Evolutionary conservation across 2,888 invertebrate species (phyloP).

Genomic region (Agrochola litura): DNA sequence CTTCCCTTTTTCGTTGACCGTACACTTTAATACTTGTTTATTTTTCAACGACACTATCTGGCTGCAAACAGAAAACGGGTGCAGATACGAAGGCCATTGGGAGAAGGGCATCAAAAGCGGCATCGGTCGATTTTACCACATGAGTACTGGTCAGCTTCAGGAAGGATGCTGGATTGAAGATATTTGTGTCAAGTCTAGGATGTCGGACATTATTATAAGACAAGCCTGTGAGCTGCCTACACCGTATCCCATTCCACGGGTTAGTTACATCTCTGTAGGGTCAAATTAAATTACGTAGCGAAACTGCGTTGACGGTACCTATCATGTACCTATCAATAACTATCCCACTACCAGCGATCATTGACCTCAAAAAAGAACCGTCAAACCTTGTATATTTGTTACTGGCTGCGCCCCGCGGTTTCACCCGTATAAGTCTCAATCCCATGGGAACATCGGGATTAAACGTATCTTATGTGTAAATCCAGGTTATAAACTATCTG

Average conservation of each 20-base stretch:
- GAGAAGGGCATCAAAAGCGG: conserved; percentile 90
- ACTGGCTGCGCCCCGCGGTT: no score
- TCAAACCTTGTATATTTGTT: neutral
- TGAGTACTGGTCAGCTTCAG: conserved; percentile 92
- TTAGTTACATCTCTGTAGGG: conserved; percentile 63
- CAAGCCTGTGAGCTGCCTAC: conserved; percentile 90
- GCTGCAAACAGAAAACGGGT: conserved; percentile 86
- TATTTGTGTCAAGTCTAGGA: conserved; percentile 88
- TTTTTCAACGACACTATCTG: conserved; percentile 25
- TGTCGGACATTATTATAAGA: conserved; percentile 91
- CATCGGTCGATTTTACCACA: conserved; percentile 91
- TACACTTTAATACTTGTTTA: conserved; percentile 34
- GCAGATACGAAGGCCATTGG: conserved; percentile 93
- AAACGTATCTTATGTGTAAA: no score
- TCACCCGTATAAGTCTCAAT: no score
- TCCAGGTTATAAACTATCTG: no score
- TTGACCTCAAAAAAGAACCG: no score
- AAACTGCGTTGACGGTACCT: no score
- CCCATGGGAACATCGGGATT: no score
- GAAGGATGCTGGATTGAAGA: conserved; percentile 92
- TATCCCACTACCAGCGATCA: neutral
- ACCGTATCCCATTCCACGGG: conserved; percentile 89
- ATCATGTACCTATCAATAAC: no score
- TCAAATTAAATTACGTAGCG: no score
- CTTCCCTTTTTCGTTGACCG: neutral